Percentiles rank a stretch among this genome's conserved stretches.
Conservation (phyloP, 2,888 invertebrate species). For the Heliothis peltigera region DNA sequence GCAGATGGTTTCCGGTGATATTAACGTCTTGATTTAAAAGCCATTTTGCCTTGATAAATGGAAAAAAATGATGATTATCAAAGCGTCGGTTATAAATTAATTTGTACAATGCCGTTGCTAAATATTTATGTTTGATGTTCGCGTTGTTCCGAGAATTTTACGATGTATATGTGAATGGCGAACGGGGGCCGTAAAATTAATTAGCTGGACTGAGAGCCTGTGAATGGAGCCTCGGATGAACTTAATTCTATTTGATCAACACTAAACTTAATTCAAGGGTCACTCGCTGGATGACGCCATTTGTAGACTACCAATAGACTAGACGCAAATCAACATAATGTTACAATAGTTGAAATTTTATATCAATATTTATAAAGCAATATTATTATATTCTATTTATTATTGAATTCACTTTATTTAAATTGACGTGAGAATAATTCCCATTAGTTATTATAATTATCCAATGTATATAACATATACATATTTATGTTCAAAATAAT, state of each 20-base stretch:
- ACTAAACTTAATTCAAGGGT: slow-evolving; percentile 55
- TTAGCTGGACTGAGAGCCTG: slow-evolving; percentile 68
- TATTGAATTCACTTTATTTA: no score
- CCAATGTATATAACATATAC: slow-evolving; percentile 8
- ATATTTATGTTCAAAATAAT: slow-evolving; percentile 36
- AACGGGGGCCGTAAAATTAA: slow-evolving; percentile 71
- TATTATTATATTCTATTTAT: no score
- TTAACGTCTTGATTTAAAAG: slow-evolving; percentile 47
- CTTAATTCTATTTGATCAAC: slow-evolving; percentile 44
- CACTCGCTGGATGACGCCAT: neutral
- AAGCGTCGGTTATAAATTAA: slow-evolving; percentile 69
- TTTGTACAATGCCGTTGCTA: slow-evolving; percentile 67
- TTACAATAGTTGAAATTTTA: neutral
- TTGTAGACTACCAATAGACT: neutral
- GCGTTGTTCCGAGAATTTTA: slow-evolving; percentile 63
- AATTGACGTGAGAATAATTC: slow-evolving; percentile 12
- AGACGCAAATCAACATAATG: slow-evolving; percentile 4
- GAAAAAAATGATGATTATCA: slow-evolving; percentile 46
- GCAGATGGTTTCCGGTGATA: slow-evolving; percentile 37
- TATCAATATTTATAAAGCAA: slow-evolving; percentile 20
- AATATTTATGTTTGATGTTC: slow-evolving; percentile 65
- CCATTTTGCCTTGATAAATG: slow-evolving; percentile 31
- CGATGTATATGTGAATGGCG: slow-evolving; percentile 46
- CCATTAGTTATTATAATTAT: slow-evolving; percentile 32
- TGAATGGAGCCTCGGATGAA: slow-evolving; percentile 57